A percentile compares a stretch with the other conserved stretches of the same genome.
phyloP scores from a whole-genome alignment of 2,113 vertebrate species.

The Pavo muticus region DNA sequence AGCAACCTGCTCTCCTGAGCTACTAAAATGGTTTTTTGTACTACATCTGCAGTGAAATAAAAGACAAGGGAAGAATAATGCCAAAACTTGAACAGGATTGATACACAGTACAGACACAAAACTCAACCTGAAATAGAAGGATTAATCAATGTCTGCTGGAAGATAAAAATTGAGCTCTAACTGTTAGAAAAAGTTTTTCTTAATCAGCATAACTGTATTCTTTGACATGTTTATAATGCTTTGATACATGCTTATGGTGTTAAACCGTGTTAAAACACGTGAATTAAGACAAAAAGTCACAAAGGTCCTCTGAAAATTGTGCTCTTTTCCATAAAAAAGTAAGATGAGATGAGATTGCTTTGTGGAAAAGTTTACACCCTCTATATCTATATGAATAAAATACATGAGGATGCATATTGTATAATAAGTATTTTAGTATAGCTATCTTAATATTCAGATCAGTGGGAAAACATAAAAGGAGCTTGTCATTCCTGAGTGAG shows the following conservation, averaged over 20 bases:
- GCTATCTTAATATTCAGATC: not conserved
- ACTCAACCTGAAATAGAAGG: not conserved
- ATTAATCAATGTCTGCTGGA: slow-evolving; percentile 13
- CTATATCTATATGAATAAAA: not conserved
- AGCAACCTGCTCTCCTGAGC: slow-evolving; percentile 3
- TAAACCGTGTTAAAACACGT: not conserved
- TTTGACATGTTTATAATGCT: not conserved
- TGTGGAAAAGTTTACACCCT: not conserved
- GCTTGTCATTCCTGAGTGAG: not conserved
- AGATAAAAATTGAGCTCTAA: not conserved
- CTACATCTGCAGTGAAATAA: not conserved
- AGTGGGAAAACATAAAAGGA: not conserved
- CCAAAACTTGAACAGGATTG: not conserved
- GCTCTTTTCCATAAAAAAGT: not conserved
- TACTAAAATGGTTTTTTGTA: slow-evolving; percentile 6
- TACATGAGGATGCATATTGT: not conserved
- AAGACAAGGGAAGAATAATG: not conserved
- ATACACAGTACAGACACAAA: not conserved
- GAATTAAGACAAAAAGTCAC: not conserved
- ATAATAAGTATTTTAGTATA: not conserved
- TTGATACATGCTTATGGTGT: not conserved
- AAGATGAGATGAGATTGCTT: too few relatives aligned
- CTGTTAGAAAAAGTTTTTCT: not conserved
- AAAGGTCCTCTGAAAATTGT: not conserved
- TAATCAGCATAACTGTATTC: not conserved